A percentile compares a stretch with the other conserved stretches of the same genome.
phyloP scores from a whole-genome alignment of 2,797 vertebrate genomes.

The Chaenodraco wilsoni region DNA sequence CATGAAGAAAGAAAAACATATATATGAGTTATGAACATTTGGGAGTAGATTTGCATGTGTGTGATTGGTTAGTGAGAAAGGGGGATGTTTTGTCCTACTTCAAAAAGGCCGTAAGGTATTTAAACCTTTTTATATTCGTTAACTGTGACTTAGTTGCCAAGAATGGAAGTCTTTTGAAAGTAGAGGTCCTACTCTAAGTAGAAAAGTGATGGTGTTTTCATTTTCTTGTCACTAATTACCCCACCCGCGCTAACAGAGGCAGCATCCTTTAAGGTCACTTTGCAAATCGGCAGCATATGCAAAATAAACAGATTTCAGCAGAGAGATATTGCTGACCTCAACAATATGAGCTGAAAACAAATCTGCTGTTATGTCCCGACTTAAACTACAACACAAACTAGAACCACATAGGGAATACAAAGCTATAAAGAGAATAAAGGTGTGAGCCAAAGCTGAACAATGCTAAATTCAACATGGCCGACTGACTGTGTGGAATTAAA shows the following conservation, averaged over 20 bases:
- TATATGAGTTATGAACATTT: not conserved
- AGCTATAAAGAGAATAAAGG: not conserved
- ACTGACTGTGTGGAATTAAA: not conserved
- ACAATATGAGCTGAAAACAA: constrained; percentile 14
- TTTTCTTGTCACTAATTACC: constrained; percentile 33
- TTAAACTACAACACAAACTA: not conserved
- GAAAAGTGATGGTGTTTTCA: constrained; percentile 25
- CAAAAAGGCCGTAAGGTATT: constrained; percentile 27
- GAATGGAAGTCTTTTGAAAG: constrained; percentile 24
- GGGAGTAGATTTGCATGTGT: not conserved
- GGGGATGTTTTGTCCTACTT: constrained; percentile 29
- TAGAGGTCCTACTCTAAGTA: not conserved
- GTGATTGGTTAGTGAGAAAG: not conserved
- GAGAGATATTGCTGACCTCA: not conserved
- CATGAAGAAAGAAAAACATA: not conserved
- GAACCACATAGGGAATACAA: not conserved
- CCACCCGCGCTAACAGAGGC: constrained; percentile 12
- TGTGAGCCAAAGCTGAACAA: not conserved
- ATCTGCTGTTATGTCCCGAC: not conserved
- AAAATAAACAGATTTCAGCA: constrained; percentile 21
- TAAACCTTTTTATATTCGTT: constrained; percentile 18
- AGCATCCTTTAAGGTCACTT: constrained; percentile 30
- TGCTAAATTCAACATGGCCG: not conserved
- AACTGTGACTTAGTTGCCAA: constrained; percentile 16
- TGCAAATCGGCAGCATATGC: not conserved